Evolutionary conservation across 2,888 invertebrate genomes (phyloP).

Genomic region (Tetragonisca angustula): DNA sequence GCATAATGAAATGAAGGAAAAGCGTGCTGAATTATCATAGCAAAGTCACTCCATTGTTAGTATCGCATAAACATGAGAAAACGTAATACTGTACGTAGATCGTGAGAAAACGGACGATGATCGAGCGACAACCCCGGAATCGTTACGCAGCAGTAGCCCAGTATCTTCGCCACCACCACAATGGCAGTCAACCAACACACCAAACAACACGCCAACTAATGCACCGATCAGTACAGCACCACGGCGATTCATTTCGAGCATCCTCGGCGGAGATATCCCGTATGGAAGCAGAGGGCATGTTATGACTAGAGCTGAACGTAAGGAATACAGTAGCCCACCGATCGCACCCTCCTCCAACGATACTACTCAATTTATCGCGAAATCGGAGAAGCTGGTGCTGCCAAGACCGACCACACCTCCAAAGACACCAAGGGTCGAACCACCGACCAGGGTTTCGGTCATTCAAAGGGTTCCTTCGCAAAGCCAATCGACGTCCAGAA

Average conservation of each 20-base stretch:
- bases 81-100: conserved; percentile 76
- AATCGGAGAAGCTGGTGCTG: conserved; percentile 81
- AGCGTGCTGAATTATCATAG: too few species aligned
- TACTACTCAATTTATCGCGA: conserved; percentile 87
- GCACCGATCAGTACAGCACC: conserved; percentile 82
- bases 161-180: conserved; percentile 80
- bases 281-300: conserved; percentile 93
- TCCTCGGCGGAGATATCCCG: conserved; percentile 92
- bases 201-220: too few species aligned
- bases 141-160: conserved; percentile 78
- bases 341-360: conserved; percentile 84
- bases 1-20: too few species aligned
- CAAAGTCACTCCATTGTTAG: neutral
- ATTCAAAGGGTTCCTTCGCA: conserved; percentile 91
- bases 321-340: conserved; percentile 88
- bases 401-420: conserved; percentile 86
- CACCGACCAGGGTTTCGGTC: conserved; percentile 90
- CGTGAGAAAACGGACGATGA: conserved; percentile 83
- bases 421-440: conserved; percentile 86
- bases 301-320: conserved; percentile 92
- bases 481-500: conserved; percentile 74
- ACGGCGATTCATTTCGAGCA: conserved; percentile 91
- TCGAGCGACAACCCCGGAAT: conserved; percentile 82
- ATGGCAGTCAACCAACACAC: conserved; percentile 71
- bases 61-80: neutral